These are phyloP conservation scores for Procavia capensis DNA, from an alignment of 2,113 vertebrate genomes.

Conservation along the genomic window DNA sequence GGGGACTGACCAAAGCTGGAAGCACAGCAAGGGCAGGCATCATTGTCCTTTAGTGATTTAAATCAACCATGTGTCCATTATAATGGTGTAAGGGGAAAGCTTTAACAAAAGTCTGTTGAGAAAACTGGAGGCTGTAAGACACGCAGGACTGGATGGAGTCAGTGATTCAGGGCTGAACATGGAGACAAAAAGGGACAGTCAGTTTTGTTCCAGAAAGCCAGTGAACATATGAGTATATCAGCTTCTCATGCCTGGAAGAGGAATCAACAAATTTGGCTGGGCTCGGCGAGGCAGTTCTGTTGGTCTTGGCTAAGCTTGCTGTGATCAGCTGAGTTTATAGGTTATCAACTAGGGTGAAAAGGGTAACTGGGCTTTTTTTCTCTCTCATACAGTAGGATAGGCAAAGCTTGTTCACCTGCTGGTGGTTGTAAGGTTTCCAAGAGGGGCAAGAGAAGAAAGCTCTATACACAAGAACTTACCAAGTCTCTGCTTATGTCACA, in stretches of 20 bases:
- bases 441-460: background rate
- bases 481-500: background rate
- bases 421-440: background rate
- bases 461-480: background rate
- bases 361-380: background rate
- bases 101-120: background rate
- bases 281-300: conserved; percentile 43
- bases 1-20: background rate
- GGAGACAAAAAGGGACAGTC: background rate
- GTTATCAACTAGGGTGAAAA: background rate
- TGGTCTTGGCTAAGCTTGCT: background rate
- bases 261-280: background rate
- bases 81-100: background rate
- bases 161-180: background rate
- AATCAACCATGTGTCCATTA: background rate
- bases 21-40: background rate
- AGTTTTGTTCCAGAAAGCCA: background rate
- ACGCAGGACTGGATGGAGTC: background rate
- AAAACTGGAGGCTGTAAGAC: background rate
- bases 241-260: background rate
- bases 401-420: background rate
- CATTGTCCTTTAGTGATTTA: background rate
- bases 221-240: background rate
- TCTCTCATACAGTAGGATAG: background rate
- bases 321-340: background rate